Evolutionary conservation across 1,140 invertebrate genomes (phyloP).

Genomic region (Sipha flava): DNA sequence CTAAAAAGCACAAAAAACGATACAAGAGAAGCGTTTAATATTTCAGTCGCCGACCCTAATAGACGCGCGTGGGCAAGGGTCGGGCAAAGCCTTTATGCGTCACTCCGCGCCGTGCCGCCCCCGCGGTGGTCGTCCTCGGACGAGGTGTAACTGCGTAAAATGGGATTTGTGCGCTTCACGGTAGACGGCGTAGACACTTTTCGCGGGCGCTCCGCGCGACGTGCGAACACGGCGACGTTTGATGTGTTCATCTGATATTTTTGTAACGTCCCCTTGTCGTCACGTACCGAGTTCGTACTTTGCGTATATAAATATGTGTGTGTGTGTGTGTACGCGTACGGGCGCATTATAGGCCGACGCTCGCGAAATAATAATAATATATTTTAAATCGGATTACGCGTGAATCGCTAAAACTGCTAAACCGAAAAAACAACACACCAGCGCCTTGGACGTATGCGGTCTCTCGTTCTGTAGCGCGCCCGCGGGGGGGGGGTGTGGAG

Average conservation of each 20-base stretch:
- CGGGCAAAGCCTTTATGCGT: neutral
- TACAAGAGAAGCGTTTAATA: neutral
- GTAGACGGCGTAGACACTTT: neutral
- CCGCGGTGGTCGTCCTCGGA: neutral
- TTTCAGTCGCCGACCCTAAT: conserved; percentile 12
- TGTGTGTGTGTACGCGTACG: neutral
- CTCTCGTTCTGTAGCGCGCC: neutral
- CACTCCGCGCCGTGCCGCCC: neutral
- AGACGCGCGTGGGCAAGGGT: neutral
- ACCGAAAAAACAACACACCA: conserved; percentile 28
- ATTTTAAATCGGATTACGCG: conserved; percentile 22
- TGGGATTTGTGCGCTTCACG: neutral
- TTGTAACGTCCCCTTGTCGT: neutral
- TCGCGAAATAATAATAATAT: conserved; percentile 15
- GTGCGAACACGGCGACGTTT: conserved; percentile 2
- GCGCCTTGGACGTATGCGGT: neutral
- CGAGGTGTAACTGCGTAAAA: conserved; percentile 21
- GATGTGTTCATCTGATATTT: conserved; percentile 31
- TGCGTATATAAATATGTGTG: too few relatives aligned
- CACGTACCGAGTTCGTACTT: too few relatives aligned
- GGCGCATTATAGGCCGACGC: neutral
- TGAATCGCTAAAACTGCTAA: conserved; percentile 15
- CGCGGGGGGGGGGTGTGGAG: too few relatives aligned
- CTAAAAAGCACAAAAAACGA: neutral
- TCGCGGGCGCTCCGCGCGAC: too few relatives aligned